Evolutionary conservation across 2,888 invertebrate species (phyloP).

Genomic region (Drosophila stalkeri): DNA sequence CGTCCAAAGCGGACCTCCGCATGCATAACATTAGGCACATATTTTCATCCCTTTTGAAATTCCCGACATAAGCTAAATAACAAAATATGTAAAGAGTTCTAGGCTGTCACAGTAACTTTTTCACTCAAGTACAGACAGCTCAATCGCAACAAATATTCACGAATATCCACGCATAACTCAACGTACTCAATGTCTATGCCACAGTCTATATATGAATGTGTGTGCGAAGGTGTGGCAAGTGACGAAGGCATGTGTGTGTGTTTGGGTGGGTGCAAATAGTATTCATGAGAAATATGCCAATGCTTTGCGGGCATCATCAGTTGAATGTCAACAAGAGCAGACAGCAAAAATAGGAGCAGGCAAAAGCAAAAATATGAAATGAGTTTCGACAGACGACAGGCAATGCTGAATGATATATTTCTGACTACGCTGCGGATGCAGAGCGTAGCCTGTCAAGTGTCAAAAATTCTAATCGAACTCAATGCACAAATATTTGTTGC

Average conservation of each 20-base stretch:
- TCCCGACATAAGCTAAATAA: slow-evolving; percentile 34
- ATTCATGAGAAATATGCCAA: slow-evolving; percentile 77
- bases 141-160: slow-evolving; percentile 51
- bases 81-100: slow-evolving; percentile 36
- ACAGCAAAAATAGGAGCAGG: slow-evolving; percentile 32
- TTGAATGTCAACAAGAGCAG: slow-evolving; percentile 39
- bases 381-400: slow-evolving; percentile 47
- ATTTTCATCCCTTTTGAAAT: slow-evolving; percentile 15
- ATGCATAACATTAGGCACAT: not conserved
- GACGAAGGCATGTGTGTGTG: not conserved
- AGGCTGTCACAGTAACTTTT: slow-evolving; percentile 31
- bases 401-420: slow-evolving; percentile 13
- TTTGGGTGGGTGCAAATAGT: slow-evolving; percentile 51
- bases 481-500: slow-evolving; percentile 51
- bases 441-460: slow-evolving; percentile 1
- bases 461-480: slow-evolving; percentile 41
- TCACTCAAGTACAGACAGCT: slow-evolving; percentile 45
- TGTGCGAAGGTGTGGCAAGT: not conserved
- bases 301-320: slow-evolving; percentile 44
- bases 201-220: slow-evolving; percentile 1
- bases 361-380: slow-evolving; percentile 41
- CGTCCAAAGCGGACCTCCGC: slow-evolving; percentile 8
- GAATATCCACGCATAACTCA: slow-evolving; percentile 71
- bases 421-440: not conserved
- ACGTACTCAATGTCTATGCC: slow-evolving; percentile 19